Evolutionary conservation across 1,140 invertebrate genomes (phyloP).

Genomic region (Drosophila rufa): DNA sequence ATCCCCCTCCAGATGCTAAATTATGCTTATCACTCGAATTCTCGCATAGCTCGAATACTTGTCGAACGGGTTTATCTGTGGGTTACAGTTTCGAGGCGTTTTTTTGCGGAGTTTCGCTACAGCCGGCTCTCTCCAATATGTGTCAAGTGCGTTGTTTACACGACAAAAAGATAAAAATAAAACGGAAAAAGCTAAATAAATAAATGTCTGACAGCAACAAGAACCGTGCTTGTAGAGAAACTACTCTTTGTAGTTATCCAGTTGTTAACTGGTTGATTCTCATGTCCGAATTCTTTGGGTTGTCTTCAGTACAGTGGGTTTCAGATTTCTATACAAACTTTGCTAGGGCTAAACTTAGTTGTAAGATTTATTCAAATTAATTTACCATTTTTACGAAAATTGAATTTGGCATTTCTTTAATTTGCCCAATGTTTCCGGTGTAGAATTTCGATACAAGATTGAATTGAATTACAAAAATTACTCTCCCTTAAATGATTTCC

Average conservation of each 20-base stretch:
- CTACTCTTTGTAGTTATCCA: slow-evolving; percentile 25
- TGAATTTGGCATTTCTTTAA: too few species aligned
- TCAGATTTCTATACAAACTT: not conserved
- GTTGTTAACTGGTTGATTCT: slow-evolving; percentile 29
- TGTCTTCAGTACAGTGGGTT: not conserved
- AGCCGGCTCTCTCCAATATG: slow-evolving; percentile 53
- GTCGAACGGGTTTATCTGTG: slow-evolving; percentile 59
- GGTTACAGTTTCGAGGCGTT: slow-evolving; percentile 37
- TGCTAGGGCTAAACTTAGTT: too few species aligned
- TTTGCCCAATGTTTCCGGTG: not conserved
- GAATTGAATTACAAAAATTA: slow-evolving; percentile 5
- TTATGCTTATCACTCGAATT: slow-evolving; percentile 18
- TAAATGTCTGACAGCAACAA: slow-evolving; percentile 12
- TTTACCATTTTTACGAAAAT: too few species aligned
- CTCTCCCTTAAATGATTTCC: too few species aligned
- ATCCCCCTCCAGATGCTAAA: slow-evolving; percentile 24
- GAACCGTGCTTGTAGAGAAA: slow-evolving; percentile 18
- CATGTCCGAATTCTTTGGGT: slow-evolving; percentile 3
- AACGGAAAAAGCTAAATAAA: slow-evolving; percentile 5
- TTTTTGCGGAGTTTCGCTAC: slow-evolving; percentile 35
- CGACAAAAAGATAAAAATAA: slow-evolving; percentile 27
- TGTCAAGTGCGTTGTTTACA: slow-evolving; percentile 68
- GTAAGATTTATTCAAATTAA: not conserved
- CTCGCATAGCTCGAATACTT: slow-evolving; percentile 34
- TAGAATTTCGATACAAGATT: not conserved